Evolutionary conservation across 1,140 invertebrate genomes (phyloP).

Genomic region (Drosophila sp.): DNA sequence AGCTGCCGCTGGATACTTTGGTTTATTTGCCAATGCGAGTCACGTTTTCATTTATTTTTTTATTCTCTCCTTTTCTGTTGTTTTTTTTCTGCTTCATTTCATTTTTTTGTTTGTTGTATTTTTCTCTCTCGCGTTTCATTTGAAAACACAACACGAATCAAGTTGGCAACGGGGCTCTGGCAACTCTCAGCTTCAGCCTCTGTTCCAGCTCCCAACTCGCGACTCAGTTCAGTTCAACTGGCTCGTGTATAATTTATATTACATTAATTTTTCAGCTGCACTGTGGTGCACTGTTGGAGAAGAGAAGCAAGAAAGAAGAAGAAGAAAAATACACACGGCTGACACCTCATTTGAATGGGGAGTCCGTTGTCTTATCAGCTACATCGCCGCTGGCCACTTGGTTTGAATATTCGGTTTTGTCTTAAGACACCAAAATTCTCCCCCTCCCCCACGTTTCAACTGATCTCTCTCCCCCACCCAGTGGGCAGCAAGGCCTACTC

Average conservation of each 20-base stretch:
- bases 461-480: background rate
- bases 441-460: background rate
- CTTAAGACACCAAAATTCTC: background rate
- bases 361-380: slow-evolving; percentile 48
- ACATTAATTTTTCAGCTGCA: slow-evolving; percentile 52
- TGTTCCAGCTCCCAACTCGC: slow-evolving; percentile 10
- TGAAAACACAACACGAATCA: slow-evolving; percentile 57
- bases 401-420: slow-evolving; percentile 4
- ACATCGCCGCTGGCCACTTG: slow-evolving; percentile 36
- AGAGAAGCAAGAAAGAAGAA: too few species aligned
- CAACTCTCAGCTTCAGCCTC: slow-evolving; percentile 15
- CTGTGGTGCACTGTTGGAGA: background rate
- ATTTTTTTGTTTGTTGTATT: slow-evolving; percentile 7
- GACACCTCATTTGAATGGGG: slow-evolving; percentile 74
- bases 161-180: slow-evolving; percentile 45
- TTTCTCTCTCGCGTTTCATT: slow-evolving; percentile 35
- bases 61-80: slow-evolving; percentile 11
- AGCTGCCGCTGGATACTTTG: slow-evolving; percentile 57
- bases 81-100: slow-evolving; percentile 4
- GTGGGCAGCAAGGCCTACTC: too few species aligned
- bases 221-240: slow-evolving; percentile 16
- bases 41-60: slow-evolving; percentile 67
- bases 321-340: slow-evolving; percentile 14
- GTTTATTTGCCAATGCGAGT: slow-evolving; percentile 81
- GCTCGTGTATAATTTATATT: slow-evolving; percentile 75